Evolutionary conservation across 2,888 invertebrate genomes (phyloP), one percentile per base, ranked within the genome.

Genomic region (Heliconius cydno): DNA sequence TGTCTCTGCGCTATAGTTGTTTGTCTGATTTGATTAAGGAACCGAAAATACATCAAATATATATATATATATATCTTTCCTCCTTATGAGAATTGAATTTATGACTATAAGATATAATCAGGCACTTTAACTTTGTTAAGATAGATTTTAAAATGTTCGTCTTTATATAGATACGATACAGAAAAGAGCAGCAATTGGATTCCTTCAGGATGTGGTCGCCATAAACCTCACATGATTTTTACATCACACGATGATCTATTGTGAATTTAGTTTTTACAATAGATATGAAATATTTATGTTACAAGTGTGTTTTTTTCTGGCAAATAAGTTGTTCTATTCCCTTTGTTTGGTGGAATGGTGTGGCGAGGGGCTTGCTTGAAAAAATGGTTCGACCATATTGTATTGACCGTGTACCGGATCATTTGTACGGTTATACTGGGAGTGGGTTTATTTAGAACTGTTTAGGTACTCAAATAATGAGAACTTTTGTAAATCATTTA

Each of bases 281-380:
- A 13, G 75, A 75, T 78, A 46, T 60, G 67, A 41, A 68, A 75
- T 75, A 75, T 79, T 75, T 78, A 68, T 63, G 60, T 68, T 46
- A 41, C 75, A 71, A 76, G 63, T 78, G 66, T 67, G 60, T 67
- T 71, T 81, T 77, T 79, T 77, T 73, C 72, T 79, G 68, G 75
- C 75, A 75, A 70, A 81, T 81, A 81, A 79, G 66, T 75, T 79
- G 79, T 78, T 72, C 76, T 67, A 73, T 52, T 79, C 78, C 79
- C 57, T 79, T 81, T 81, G 81, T 79, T 79, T 41, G 10, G 13
- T 60, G 60, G 77, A 74, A 81, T 77, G 70, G 79, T 28, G 28
- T 79, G 74, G 77, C 74, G 81, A 79, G 79, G 81, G 70, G 34
- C 15, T 76, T 15, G 60, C 13, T 15, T 9, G 41, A 79, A 81